A percentile compares a stretch with the other conserved stretches of the same genome.
Evolutionary conservation across 2,797 vertebrate genomes (phyloP).

Genomic region (Chrosomus eos): DNA sequence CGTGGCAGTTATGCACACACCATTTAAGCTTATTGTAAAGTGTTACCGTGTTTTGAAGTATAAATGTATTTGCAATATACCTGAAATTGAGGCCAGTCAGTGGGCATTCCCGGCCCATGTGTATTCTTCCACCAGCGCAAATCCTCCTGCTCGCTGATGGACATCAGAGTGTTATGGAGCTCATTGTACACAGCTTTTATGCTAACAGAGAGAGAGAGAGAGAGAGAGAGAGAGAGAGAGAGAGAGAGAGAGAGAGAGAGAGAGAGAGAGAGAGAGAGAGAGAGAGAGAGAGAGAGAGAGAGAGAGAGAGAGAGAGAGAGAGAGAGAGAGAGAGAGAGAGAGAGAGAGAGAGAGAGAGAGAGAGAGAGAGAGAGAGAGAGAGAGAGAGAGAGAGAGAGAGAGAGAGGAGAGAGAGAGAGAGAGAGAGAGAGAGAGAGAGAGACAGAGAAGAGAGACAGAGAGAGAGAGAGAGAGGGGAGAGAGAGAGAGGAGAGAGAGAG

Average conservation of each 20-base stretch:
- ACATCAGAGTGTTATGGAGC: conserved; percentile 81
- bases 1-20: background rate
- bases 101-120: conserved; percentile 85
- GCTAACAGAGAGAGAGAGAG: conserved; percentile 62
- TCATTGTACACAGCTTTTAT: conserved; percentile 80
- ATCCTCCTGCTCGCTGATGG: conserved; percentile 83
- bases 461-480: background rate
- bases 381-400: background rate
- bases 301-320: background rate
- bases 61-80: conserved; percentile 50
- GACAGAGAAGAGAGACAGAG: too few relatives aligned
- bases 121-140: conserved; percentile 87
- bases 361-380: too few relatives aligned
- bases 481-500: too few relatives aligned
- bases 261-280: too few relatives aligned
- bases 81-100: conserved; percentile 87
- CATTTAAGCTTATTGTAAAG: background rate
- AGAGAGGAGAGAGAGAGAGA: too few relatives aligned
- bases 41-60: too few relatives aligned
- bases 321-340: background rate
- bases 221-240: too few relatives aligned
- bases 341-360: too few relatives aligned
- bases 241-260: too few relatives aligned
- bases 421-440: too few relatives aligned
- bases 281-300: too few relatives aligned